phyloP scores from a whole-genome alignment of 2,888 invertebrate species.

The Pollenia amentaria region DNA sequence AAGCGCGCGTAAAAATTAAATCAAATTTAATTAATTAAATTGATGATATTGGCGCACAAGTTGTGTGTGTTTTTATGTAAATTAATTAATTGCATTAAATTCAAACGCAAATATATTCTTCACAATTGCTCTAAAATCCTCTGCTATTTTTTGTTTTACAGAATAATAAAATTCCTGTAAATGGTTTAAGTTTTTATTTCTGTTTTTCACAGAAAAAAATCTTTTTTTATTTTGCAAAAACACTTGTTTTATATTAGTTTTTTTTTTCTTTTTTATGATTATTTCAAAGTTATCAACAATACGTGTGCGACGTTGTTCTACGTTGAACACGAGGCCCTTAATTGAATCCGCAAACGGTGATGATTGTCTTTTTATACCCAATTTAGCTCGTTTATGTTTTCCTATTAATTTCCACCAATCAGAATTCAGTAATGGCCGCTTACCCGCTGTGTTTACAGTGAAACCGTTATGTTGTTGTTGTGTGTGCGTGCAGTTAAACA shows the following conservation, averaged over 20 bases:
- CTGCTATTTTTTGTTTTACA: conserved; percentile 40
- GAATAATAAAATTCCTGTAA: conserved; percentile 62
- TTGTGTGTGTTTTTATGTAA: conserved; percentile 74
- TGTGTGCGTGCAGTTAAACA: conserved; percentile 57
- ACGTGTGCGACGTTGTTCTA: conserved; percentile 75
- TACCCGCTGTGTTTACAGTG: conserved; percentile 74
- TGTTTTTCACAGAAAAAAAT: conserved; percentile 34
- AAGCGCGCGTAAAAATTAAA: conserved; percentile 79
- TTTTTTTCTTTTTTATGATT: conserved; percentile 58
- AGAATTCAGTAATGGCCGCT: conserved; percentile 81
- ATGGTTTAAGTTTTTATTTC: conserved; percentile 56
- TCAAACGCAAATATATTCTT: conserved; percentile 61
- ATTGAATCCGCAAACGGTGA: conserved; percentile 85
- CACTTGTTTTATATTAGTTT: conserved; percentile 68
- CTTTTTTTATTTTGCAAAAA: conserved; percentile 45
- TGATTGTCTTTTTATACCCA: conserved; percentile 88
- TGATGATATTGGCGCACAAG: conserved; percentile 73
- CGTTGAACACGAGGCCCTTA: conserved; percentile 83
- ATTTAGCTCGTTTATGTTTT: conserved; percentile 81
- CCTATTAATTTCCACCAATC: conserved; percentile 81
- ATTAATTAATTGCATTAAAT: conserved; percentile 82
- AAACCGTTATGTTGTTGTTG: conserved; percentile 46
- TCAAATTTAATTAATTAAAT: conserved; percentile 80
- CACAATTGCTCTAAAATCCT: conserved; percentile 62
- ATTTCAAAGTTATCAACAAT: conserved; percentile 58